Base-by-base conservation (phyloP, 2,888 invertebrate species). In the Tetranychus piercei region DNA sequence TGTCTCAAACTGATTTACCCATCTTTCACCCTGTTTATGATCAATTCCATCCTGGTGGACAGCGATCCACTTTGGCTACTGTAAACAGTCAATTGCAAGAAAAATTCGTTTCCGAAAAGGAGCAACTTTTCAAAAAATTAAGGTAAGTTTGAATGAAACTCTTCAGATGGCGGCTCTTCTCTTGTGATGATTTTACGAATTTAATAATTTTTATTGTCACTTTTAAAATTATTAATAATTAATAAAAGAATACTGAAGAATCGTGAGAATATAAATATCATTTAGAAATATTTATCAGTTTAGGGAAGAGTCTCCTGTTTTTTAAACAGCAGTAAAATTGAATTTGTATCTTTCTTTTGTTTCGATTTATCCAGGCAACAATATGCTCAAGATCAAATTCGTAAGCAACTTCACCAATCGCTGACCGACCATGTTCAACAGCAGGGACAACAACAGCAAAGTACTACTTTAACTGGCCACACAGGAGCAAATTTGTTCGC, bases 81-180 rank as follows among this genome's bases (percentile, higher is more conserved):
- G 34, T 11, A 11, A 69, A 69, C 20, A 11, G 20, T 6, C 22
- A 20, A 11, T 23, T 69, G 4, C 69, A 69, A 23, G 69, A 69
- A 20, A 69, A 69, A 69, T 69, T 69, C 8, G 69, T 69, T 6
- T 23, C 20, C 4, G 69, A 69, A 23, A 69, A 69, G 22, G 69
- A 69, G 69, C 20, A 69, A 20, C 20, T 69, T 20, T 69, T 69
- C 69, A 69, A 69, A 22, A 69, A 69, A 20, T 8, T 69, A 11
- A 20, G 69, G 34, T 23, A 69, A 69, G 20, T 69, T 23, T 22
- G 34, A 34, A 34, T 34, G 34, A 34, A 34, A 34, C 34, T 34
- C 34, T 34, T 34, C 3, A 34, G 34, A 66, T 66, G 66, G 66
- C 20, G 66, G 11, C 11, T 20, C 20, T 66, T 66, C 2, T 11